Evolutionary conservation across 1,140 invertebrate species (phyloP), one percentile per base, ranked within the genome.

Genomic region (Camponotus vicinus): DNA sequence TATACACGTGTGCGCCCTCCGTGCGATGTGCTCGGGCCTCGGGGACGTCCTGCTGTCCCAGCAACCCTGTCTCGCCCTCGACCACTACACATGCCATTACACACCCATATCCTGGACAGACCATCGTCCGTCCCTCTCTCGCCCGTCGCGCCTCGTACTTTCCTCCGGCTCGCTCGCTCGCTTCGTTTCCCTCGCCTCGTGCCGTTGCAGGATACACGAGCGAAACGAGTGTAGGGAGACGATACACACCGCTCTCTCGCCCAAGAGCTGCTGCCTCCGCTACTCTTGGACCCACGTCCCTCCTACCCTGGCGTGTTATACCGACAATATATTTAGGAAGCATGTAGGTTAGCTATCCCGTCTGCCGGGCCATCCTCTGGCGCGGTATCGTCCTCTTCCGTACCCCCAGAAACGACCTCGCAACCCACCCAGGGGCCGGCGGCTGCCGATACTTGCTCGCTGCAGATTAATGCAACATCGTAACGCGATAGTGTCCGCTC

Each of bases 401-500:
- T 75, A 73, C 57, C 59, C 27, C 55, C 63, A 77, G 73, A 70
- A 89, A 78, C 66, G 73, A 57, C 61, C 76, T 45, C 45, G 70
- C 82, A 84, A 86, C 64, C 84, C 86, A 82, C 70, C 83, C 57
- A 55, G 61, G 66, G 63, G 83, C 80, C 86, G 89, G 82, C 82
- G 85, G 85, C 91, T 93, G 92, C 91, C 93, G 92, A 93, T 93
- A 93, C 93, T 92, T 85, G 92, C 89, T 90, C 69, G 59, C 80
- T 86, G 83, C 87, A 91, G 92, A 94, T 94, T 94, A 94, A 94
- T 94, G 92, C 92, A 93, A 91, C 91, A 91, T 91, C 89, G 92
- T 93, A 94, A 93, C 91, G 91, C 88, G 92, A 94, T 93, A 93
- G 89, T 90, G 92, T 92, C 92, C 90, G 91, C 82, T 92, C 91